Evolutionary conservation across 2,113 vertebrate species (phyloP).

Genomic region (Leptobrachium ailaonicum): DNA sequence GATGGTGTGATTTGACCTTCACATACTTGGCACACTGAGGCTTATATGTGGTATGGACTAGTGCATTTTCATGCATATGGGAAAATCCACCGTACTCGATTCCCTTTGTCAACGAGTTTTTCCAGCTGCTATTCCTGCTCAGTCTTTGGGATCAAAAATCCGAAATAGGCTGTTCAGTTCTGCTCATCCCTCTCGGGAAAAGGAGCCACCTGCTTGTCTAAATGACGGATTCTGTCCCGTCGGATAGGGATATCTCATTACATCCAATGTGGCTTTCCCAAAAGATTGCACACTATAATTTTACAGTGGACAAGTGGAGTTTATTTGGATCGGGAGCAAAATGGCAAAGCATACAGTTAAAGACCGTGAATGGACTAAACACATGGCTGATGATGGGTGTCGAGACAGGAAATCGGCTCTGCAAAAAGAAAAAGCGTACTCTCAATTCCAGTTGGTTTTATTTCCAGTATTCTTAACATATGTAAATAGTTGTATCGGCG

Average conservation of each 20-base stretch:
- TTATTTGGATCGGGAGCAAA: too few species aligned
- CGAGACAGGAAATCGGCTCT: neutral
- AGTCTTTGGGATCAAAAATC: neutral
- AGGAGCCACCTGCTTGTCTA: constrained; percentile 26
- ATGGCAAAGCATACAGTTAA: neutral
- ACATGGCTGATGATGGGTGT: neutral
- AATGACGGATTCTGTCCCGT: neutral
- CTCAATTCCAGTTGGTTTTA: too few species aligned
- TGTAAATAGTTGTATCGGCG: too few species aligned
- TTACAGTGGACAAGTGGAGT: too few species aligned
- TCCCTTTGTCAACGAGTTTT: neutral
- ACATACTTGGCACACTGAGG: too few species aligned
- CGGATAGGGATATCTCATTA: constrained; percentile 9
- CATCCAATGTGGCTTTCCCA: neutral
- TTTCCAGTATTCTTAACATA: too few species aligned
- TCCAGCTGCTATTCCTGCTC: constrained; percentile 24
- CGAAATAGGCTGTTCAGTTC: neutral
- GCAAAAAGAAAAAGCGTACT: too few species aligned
- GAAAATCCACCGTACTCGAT: neutral
- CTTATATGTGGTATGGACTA: too few species aligned
- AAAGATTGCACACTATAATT: neutral
- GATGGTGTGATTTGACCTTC: too few species aligned
- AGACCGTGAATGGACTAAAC: neutral
- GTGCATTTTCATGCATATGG: too few species aligned
- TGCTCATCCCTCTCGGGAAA: constrained; percentile 19